phyloP scores from a whole-genome alignment of 1,140 invertebrate genomes.

The Pogonomyrmex californicus region DNA sequence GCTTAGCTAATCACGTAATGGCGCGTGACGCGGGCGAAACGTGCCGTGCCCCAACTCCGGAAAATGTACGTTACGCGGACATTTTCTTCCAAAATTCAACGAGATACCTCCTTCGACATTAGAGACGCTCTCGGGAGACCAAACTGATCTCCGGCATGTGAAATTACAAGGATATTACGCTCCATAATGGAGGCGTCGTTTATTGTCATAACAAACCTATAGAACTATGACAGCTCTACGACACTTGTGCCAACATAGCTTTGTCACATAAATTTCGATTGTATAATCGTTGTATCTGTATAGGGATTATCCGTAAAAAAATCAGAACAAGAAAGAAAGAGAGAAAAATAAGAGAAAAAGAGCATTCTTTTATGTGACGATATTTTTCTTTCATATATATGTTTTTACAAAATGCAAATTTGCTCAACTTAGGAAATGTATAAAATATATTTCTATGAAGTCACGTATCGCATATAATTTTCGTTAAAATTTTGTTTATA shows the following conservation, averaged over 20 bases:
- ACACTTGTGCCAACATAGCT: neutral
- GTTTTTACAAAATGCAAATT: constrained; percentile 1
- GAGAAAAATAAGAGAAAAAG: neutral
- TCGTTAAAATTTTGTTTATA: neutral
- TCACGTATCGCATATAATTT: neutral
- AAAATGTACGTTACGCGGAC: constrained; percentile 6
- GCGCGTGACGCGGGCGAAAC: constrained; percentile 42
- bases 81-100: neutral
- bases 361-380: neutral
- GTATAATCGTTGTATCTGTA: neutral
- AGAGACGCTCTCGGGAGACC: neutral
- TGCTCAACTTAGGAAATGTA: neutral
- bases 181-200: neutral
- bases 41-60: neutral
- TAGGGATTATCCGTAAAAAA: neutral
- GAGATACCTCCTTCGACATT: neutral
- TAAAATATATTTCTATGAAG: neutral
- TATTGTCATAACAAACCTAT: constrained; percentile 6
- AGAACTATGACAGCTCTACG: neutral
- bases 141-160: neutral
- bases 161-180: neutral
- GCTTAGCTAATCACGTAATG: constrained; percentile 67
- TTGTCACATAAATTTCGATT: neutral
- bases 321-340: neutral
- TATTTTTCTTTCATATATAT: neutral